A percentile compares a stretch with the other conserved stretches of the same genome.
phyloP scores from a whole-genome alignment of 1,140 invertebrate species.

The Mamestra configurata region DNA sequence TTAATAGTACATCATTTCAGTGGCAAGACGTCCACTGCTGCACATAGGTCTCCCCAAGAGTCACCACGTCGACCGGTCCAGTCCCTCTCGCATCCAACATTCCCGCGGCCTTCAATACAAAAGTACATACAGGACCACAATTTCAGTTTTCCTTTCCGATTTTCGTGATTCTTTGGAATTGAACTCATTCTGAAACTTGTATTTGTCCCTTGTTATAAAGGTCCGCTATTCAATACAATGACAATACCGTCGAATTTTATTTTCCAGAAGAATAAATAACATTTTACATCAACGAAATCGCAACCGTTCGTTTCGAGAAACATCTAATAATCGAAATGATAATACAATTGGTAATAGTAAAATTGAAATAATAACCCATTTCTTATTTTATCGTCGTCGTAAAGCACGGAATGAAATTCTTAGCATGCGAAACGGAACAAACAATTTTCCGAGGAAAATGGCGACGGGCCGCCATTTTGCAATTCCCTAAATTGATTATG shows the following conservation, averaged over 20 bases:
- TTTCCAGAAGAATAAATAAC: not conserved
- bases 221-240: not conserved
- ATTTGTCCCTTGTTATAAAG: slow-evolving; percentile 10
- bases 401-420: slow-evolving; percentile 39
- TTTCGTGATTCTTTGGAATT: not conserved
- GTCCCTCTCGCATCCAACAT: too few species aligned
- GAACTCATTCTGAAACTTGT: slow-evolving; percentile 18
- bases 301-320: slow-evolving; percentile 25
- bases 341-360: slow-evolving; percentile 36
- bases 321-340: slow-evolving; percentile 28
- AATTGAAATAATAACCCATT: slow-evolving; percentile 31
- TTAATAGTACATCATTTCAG: too few species aligned
- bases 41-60: too few species aligned
- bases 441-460: slow-evolving; percentile 17
- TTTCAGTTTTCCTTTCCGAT: not conserved
- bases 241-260: not conserved
- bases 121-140: not conserved
- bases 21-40: too few species aligned
- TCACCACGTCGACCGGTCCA: too few species aligned
- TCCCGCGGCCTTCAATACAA: too few species aligned
- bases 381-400: slow-evolving; percentile 41
- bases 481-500: slow-evolving; percentile 41
- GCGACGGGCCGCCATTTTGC: not conserved
- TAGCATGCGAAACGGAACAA: slow-evolving; percentile 41
- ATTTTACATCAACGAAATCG: slow-evolving; percentile 9